A percentile compares a stretch with the other conserved stretches of the same genome.
phyloP scores from a whole-genome alignment of 2,797 vertebrate genomes.

The Silurus lanzhouensis region DNA sequence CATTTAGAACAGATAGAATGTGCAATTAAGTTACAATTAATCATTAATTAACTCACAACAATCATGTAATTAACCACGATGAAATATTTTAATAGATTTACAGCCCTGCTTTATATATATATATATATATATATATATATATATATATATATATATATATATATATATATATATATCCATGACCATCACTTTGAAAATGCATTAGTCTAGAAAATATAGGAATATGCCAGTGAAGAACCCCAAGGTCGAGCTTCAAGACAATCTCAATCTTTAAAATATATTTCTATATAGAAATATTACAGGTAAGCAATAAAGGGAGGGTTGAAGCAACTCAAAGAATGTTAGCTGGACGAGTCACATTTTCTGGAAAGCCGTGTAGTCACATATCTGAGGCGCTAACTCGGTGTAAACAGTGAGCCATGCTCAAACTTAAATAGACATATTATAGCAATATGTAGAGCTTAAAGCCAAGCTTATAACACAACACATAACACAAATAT shows the following conservation, averaged over 20 bases:
- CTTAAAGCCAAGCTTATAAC: not conserved
- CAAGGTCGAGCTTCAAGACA: not conserved
- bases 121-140: not conserved
- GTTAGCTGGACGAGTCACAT: not conserved
- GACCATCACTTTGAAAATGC: not conserved
- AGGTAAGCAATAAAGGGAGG: too few relatives aligned
- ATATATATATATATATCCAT: not conserved
- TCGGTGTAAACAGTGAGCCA: not conserved
- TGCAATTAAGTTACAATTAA: too few relatives aligned
- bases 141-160: not conserved
- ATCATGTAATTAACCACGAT: too few relatives aligned
- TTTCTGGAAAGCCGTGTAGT: not conserved
- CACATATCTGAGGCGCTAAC: too few relatives aligned
- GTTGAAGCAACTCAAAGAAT: too few relatives aligned
- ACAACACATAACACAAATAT: not conserved
- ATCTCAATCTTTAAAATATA: not conserved
- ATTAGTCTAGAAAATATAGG: not conserved
- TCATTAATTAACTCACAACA: too few relatives aligned
- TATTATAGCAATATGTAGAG: not conserved
- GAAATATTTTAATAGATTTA: too few relatives aligned
- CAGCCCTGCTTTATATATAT: not conserved
- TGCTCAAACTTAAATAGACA: not conserved
- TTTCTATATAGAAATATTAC: not conserved
- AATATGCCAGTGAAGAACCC: not conserved
- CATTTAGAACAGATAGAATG: too few relatives aligned